Conservation (phyloP, 2,797 vertebrate genomes). For the Chloroceryle amazona region DNA sequence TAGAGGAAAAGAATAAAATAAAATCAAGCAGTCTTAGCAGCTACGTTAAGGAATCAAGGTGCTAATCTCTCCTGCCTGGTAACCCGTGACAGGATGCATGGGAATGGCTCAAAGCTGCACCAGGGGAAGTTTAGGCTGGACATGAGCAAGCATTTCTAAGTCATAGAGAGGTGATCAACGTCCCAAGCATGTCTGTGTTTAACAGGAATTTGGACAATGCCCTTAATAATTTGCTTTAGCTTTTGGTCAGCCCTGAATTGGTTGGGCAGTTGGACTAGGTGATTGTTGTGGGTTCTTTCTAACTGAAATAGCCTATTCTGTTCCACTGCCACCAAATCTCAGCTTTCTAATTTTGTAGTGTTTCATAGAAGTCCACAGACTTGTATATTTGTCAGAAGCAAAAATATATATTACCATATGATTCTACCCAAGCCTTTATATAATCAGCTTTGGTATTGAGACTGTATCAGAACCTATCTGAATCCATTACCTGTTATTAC, state of each 20-base stretch:
- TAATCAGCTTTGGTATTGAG: not conserved
- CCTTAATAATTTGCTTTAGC: not conserved
- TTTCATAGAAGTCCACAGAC: not conserved
- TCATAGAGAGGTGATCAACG: not conserved
- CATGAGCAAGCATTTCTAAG: not conserved
- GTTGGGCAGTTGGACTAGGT: not conserved
- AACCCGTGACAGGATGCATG: rapidly evolving
- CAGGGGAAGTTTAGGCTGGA: not conserved
- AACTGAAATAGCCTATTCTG: not conserved
- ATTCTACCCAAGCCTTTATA: not conserved
- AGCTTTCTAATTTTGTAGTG: too few species aligned
- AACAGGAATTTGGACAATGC: not conserved
- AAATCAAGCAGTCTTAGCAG: not conserved
- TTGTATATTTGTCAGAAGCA: not conserved
- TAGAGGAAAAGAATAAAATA: not conserved
- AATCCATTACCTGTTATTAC: not conserved
- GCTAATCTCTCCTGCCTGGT: not conserved
- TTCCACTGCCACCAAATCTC: not conserved
- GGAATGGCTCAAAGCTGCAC: not conserved
- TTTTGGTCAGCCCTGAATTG: not conserved
- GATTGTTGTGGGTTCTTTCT: not conserved
- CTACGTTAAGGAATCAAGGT: rapidly evolving
- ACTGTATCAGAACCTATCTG: not conserved
- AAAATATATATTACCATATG: not conserved
- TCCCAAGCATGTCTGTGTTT: not conserved